phyloP scores from a whole-genome alignment of 2,113 vertebrate genomes.

The Ammospiza nelsoni region DNA sequence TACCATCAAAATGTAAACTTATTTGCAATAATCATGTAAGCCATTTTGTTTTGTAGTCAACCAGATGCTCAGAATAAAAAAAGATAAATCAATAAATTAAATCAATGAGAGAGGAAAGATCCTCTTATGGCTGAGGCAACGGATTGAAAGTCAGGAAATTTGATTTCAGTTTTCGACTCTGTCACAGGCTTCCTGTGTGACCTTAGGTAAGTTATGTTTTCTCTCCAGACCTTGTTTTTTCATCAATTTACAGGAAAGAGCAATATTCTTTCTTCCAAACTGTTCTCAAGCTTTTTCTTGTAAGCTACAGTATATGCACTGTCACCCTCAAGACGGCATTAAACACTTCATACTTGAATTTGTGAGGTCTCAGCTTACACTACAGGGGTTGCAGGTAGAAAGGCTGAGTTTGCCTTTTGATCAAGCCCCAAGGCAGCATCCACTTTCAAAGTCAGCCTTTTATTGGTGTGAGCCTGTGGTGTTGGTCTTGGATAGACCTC shows the following conservation, averaged over 20 bases:
- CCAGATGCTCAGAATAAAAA: constrained; percentile 4
- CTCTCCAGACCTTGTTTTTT: not conserved
- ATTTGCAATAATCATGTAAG: not conserved
- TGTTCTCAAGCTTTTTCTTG: not conserved
- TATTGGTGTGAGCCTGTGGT: not conserved
- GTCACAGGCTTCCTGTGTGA: constrained; percentile 39
- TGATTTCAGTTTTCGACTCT: constrained; percentile 4
- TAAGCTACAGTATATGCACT: not conserved
- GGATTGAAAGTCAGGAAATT: constrained; percentile 38
- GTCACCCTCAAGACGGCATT: not conserved
- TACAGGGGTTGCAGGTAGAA: not conserved
- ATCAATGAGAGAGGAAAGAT: constrained; percentile 17
- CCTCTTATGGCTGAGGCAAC: not conserved
- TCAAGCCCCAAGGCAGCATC: not conserved
- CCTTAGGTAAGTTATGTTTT: constrained; percentile 13
- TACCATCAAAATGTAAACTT: not conserved
- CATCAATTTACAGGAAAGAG: not conserved
- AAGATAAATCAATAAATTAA: constrained; percentile 29
- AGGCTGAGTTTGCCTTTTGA: not conserved
- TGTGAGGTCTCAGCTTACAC: not conserved
- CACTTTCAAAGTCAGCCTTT: not conserved
- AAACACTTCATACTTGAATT: not conserved
- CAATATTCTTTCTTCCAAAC: not conserved
- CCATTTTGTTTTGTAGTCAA: not conserved
- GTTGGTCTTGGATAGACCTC: not conserved